Percentiles rank a stretch among this genome's conserved stretches.
Conservation (phyloP, 2,888 invertebrate species). For the Cantharis nigra region DNA sequence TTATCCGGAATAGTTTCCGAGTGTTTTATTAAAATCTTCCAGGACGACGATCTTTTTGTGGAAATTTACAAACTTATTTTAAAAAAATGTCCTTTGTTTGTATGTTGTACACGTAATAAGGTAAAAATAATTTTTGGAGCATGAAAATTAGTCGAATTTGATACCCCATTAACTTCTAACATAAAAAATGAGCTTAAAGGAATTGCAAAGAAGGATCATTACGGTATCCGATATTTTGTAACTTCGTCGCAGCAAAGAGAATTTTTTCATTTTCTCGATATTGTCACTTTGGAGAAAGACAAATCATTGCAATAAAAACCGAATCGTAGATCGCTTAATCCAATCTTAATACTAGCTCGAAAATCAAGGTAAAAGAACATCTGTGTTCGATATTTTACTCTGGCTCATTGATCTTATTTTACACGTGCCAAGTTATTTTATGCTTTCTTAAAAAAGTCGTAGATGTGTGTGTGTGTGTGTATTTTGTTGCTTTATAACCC, state of each 20-base stretch:
- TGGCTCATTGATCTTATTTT: conserved; percentile 32
- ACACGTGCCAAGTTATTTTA: conserved; percentile 26
- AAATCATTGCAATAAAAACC: conserved; percentile 25
- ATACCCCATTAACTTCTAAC: neutral
- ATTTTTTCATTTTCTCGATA: neutral
- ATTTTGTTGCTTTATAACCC: conserved; percentile 14
- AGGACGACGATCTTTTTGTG: neutral
- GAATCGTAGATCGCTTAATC: conserved; percentile 21
- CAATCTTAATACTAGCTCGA: conserved; percentile 13
- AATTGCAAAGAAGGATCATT: neutral
- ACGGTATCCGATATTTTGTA: neutral
- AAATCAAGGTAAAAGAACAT: conserved; percentile 31
- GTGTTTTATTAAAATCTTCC: neutral
- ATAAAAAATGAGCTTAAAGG: neutral
- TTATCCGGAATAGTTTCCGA: neutral
- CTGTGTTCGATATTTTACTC: conserved; percentile 35
- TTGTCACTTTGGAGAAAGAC: conserved; percentile 11
- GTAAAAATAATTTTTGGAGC: neutral
- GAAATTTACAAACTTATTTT: neutral
- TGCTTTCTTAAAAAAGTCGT: neutral
- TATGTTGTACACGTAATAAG: neutral
- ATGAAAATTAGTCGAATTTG: neutral
- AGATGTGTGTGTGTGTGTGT: neutral
- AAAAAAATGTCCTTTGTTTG: neutral
- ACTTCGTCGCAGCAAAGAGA: neutral